phyloP scores from a whole-genome alignment of 2,888 invertebrate species.

The Tryphoninae sp. region DNA sequence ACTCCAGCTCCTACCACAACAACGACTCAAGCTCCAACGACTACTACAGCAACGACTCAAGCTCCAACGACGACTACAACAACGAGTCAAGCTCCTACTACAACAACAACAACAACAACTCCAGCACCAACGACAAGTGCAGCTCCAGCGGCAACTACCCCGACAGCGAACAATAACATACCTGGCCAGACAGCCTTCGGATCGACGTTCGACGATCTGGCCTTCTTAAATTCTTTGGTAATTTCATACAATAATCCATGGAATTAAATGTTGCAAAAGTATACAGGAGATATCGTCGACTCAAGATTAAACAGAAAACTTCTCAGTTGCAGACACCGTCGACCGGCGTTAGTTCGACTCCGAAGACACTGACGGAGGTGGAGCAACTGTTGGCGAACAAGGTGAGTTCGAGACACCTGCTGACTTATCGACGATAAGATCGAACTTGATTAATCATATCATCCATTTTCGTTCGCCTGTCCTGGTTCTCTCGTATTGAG shows the following conservation, averaged over 20 bases:
- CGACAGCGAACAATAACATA: slow-evolving; percentile 57
- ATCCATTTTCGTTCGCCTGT: slow-evolving; percentile 44
- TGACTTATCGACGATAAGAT: slow-evolving; percentile 44
- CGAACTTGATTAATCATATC: slow-evolving; percentile 30
- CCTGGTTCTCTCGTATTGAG: slow-evolving; percentile 1
- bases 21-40: slow-evolving; percentile 57
- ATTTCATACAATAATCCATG: slow-evolving; percentile 15
- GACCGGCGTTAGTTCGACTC: slow-evolving; percentile 65
- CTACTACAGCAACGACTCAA: slow-evolving; percentile 61
- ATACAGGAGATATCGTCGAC: background rate
- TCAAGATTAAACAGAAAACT: background rate
- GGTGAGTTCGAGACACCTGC: slow-evolving; percentile 68
- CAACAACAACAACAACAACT: slow-evolving; percentile 54
- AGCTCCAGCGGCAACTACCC: slow-evolving; percentile 48
- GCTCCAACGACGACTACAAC: slow-evolving; percentile 59
- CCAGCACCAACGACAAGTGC: slow-evolving; percentile 64
- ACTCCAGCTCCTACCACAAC: slow-evolving; percentile 60
- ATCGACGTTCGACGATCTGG: slow-evolving; percentile 83
- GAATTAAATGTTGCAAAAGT: background rate
- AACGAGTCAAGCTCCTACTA: slow-evolving; percentile 56
- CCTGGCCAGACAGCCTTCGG: slow-evolving; percentile 76
- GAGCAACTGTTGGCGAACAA: slow-evolving; percentile 78
- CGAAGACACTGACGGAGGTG: slow-evolving; percentile 77
- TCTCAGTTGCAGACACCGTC: slow-evolving; percentile 72
- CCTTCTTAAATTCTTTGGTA: slow-evolving; percentile 85